phyloP scores from a whole-genome alignment of 2,797 vertebrate species.

The Eulemur mongoz region DNA sequence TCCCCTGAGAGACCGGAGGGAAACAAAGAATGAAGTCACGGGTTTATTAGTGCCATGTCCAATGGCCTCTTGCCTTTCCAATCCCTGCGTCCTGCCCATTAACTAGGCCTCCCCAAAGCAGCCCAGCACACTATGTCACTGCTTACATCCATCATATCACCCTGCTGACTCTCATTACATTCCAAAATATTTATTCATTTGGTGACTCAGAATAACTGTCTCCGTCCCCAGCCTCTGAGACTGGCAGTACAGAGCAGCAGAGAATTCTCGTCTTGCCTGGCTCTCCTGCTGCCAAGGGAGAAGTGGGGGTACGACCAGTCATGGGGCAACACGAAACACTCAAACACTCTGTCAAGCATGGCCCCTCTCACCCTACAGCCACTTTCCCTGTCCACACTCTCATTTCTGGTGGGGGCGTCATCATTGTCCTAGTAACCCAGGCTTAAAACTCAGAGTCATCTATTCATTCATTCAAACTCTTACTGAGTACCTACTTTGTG shows the following conservation, averaged over 20 bases:
- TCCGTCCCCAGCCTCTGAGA: background rate
- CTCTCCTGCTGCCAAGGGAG: background rate
- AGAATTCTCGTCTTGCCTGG: background rate
- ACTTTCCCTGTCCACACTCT: background rate
- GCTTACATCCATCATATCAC: constrained; percentile 70
- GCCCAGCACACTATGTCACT: constrained; percentile 60
- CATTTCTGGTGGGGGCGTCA: background rate
- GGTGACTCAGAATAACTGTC: constrained; percentile 5
- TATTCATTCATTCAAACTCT: background rate
- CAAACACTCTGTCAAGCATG: background rate
- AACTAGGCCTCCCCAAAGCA: constrained; percentile 64
- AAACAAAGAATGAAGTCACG: constrained; percentile 34
- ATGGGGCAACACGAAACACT: background rate
- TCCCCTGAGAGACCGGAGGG: background rate
- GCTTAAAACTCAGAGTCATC: background rate
- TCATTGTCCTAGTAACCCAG: background rate
- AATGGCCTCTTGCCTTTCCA: constrained; percentile 58
- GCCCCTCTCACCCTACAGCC: background rate
- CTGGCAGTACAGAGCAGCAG: background rate
- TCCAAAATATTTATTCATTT: constrained; percentile 75
- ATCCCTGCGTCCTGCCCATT: constrained; percentile 57
- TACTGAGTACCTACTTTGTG: background rate
- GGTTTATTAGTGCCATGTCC: constrained; percentile 41
- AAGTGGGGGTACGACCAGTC: background rate
- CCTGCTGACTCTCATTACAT: constrained; percentile 67